Evolutionary conservation across 2,797 vertebrate genomes (phyloP).

Genomic region (Gobionotothen gibberifrons): DNA sequence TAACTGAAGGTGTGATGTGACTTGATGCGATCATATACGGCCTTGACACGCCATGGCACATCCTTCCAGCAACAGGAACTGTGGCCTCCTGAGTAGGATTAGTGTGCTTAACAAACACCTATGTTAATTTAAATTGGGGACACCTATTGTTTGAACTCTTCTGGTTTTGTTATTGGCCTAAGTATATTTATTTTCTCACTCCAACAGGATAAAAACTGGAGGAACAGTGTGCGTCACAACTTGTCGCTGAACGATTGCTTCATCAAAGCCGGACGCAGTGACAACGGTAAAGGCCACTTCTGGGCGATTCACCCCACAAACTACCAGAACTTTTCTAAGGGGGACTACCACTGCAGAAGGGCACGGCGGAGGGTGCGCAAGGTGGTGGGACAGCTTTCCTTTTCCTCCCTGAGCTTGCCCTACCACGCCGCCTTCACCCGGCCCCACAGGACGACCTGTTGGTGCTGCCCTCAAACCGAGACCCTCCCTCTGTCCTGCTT

Average conservation of each 20-base stretch:
- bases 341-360: conserved; percentile 86
- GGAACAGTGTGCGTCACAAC: conserved; percentile 90
- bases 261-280: conserved; percentile 87
- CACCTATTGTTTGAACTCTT: conserved; percentile 26
- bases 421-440: conserved; percentile 52
- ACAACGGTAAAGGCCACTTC: conserved; percentile 90
- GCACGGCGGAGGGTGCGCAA: conserved; percentile 83
- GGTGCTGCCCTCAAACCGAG: conserved; percentile 74
- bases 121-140: conserved; percentile 31
- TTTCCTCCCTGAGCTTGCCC: conserved; percentile 33
- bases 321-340: conserved; percentile 86
- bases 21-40: conserved; percentile 59
- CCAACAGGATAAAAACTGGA: conserved; percentile 90
- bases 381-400: conserved; percentile 59
- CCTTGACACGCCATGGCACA: conserved; percentile 54
- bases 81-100: conserved; percentile 63
- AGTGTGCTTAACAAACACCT: conserved; percentile 51
- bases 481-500: conserved; percentile 62
- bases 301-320: conserved; percentile 89
- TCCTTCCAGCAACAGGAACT: conserved; percentile 60
- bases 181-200: conserved; percentile 30
- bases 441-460: conserved; percentile 56
- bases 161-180: conserved; percentile 10
- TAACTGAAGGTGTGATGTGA: conserved; percentile 63
- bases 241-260: conserved; percentile 90